Evolutionary conservation across 2,113 vertebrate genomes (phyloP), one percentile per base, ranked within the genome.

Genomic region (Rhodinocichla rosea): DNA sequence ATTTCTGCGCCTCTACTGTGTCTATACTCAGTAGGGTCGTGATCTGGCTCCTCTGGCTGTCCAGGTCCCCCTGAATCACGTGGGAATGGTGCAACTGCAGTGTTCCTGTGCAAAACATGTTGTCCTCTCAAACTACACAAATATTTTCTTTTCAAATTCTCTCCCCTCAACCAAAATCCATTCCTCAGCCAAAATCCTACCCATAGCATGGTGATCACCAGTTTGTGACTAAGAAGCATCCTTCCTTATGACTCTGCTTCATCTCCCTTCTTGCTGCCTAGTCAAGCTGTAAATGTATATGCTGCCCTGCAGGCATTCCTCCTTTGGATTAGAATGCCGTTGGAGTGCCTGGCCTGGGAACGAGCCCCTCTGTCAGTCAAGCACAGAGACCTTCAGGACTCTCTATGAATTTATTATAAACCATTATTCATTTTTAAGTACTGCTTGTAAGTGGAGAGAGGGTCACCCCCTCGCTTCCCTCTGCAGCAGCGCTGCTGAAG

Each of bases 341-440:
- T 62, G 8, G 59, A 81, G 78, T 57, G 50, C 87, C 76, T 32
- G 65, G 75, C 57, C 85, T 74, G 45, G 40, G 69, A 83, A 75
- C 15, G 73, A 87, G 79, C 53, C 64, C 84, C 62, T 59, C 74
- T 89, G 86, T 95, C 96, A 92, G 70, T 94, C 94, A 92, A 89
- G 59, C 37, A 12, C 65, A 16, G 65, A 92, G 86, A 85, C 87
- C 74, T 95, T 89, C 95, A 92, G 84, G 71, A 59, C 85, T 87
- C 77, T 20, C 1, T 44, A 77, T 90, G 88, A 89, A 93, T 93
- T 80, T 85, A 88, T 95, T 81, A 84, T 84, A 62, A 95, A 26
- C 81, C 57, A 3, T 57, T 91, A 63, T 60, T 92, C 75, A 64
- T 92, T 62, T 94, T 88, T 89, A 90, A 94, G 87, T 44, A 64